These are phyloP conservation scores for Temnothorax curvispinosus DNA, from an alignment of 1,140 invertebrate genomes.

Conservation along the genomic window DNA sequence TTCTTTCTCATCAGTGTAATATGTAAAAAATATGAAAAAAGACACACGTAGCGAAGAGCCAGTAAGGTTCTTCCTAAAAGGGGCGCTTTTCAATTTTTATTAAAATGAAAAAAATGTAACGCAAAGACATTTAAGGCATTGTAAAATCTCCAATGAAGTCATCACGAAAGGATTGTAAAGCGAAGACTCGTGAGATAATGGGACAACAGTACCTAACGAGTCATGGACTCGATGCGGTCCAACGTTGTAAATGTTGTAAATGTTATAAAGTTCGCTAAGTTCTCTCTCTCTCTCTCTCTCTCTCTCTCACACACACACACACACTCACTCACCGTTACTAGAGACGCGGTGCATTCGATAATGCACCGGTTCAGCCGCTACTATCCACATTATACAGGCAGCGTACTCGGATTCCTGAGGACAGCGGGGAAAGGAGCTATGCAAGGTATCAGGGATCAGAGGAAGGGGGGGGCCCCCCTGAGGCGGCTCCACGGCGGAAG, in stretches of 20 bases:
- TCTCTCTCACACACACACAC: neutral
- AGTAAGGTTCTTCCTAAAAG: neutral
- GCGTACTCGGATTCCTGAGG: constrained; percentile 36
- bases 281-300: neutral
- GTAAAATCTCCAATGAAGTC: neutral
- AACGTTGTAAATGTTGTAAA: neutral
- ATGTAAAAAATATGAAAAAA: neutral
- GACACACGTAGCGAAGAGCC: neutral
- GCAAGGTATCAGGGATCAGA: constrained; percentile 12
- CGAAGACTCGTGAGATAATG: neutral
- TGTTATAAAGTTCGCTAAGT: neutral
- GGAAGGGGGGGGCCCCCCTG: neutral
- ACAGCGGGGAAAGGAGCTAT: constrained; percentile 6
- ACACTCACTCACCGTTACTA: constrained; percentile 39
- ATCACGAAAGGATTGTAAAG: neutral
- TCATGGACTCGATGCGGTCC: neutral
- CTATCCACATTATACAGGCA: constrained; percentile 7
- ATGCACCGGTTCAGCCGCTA: constrained; percentile 48
- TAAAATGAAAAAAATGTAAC: neutral
- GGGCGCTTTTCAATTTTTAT: neutral
- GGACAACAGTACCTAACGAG: neutral
- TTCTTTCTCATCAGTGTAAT: too few relatives aligned
- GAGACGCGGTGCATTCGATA: constrained; percentile 49
- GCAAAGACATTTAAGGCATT: neutral
- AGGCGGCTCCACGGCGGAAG: neutral